A percentile compares a stretch with the other conserved stretches of the same genome.
phyloP scores from a whole-genome alignment of 2,797 vertebrate species.

The Vultur gryphus region DNA sequence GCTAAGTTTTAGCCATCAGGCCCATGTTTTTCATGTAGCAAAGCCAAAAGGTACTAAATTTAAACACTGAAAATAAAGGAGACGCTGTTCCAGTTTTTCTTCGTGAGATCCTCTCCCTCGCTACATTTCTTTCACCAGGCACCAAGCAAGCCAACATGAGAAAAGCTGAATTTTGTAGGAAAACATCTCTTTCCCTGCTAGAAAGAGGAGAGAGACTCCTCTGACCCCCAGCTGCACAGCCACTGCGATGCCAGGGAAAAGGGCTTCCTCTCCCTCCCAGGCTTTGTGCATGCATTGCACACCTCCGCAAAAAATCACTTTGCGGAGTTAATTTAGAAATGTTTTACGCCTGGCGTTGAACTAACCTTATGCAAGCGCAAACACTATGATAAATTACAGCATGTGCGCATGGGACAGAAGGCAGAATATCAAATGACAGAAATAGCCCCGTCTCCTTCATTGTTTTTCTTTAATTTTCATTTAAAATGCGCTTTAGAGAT shows the following conservation, averaged over 20 bases:
- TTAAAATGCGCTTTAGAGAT: neutral
- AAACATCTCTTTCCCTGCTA: neutral
- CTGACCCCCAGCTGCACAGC: neutral
- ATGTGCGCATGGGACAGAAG: neutral
- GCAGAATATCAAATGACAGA: neutral
- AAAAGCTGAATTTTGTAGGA: neutral
- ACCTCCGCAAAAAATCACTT: neutral
- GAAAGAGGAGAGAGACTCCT: neutral
- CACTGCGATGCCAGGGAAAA: rapidly evolving
- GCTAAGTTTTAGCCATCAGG: neutral
- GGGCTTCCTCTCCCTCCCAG: neutral
- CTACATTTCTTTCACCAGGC: neutral
- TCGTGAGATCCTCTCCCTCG: rapidly evolving
- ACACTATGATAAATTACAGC: neutral
- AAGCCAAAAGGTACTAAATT: neutral
- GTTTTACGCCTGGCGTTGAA: neutral
- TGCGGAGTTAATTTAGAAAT: neutral
- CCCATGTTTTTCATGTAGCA: neutral
- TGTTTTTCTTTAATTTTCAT: neutral
- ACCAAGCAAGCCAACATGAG: rapidly evolving
- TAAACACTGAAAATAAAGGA: neutral
- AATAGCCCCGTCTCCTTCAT: neutral
- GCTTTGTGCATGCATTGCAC: rapidly evolving
- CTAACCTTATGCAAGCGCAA: neutral
- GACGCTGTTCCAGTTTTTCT: neutral